Evolutionary conservation across 2,797 vertebrate species (phyloP).

Genomic region (Syndactyla subalaris): DNA sequence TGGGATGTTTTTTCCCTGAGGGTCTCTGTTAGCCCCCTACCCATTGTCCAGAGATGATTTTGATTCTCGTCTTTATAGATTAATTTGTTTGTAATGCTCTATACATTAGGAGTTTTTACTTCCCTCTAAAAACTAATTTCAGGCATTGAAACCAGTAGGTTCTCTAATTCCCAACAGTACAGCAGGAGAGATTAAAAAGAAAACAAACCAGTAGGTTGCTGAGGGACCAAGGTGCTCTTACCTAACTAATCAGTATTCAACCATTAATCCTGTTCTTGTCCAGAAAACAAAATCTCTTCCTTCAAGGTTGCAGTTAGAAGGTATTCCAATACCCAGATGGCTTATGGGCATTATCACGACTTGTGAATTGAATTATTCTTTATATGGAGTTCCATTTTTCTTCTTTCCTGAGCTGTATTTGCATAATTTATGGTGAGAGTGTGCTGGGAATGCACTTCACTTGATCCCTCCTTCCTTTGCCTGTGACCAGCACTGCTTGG

Average conservation of each 20-base stretch:
- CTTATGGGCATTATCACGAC: not conserved
- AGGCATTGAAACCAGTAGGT: not conserved
- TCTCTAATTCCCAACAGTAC: not conserved
- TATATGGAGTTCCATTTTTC: not conserved
- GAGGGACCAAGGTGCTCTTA: not conserved
- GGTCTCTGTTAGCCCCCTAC: not conserved
- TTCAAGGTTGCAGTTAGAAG: constrained; percentile 23
- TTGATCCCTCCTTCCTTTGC: not conserved
- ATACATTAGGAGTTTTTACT: not conserved
- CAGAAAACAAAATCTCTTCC: constrained; percentile 12
- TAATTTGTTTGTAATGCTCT: not conserved
- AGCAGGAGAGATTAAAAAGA: constrained; percentile 1
- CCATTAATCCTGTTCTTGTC: constrained; percentile 25
- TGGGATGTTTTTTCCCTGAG: not conserved
- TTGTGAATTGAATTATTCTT: constrained; percentile 22
- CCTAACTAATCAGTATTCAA: not conserved
- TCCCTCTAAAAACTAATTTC: constrained; percentile 24
- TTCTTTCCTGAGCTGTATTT: not conserved
- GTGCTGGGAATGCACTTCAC: not conserved
- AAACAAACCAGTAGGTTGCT: not conserved
- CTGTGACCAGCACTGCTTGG: not conserved
- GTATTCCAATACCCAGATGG: not conserved
- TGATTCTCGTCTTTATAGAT: not conserved
- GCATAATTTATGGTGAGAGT: not conserved
- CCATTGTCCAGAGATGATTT: not conserved